These are phyloP conservation scores for Drosophila guanche DNA, from an alignment of 1,140 invertebrate genomes.

Conservation along the genomic window DNA sequence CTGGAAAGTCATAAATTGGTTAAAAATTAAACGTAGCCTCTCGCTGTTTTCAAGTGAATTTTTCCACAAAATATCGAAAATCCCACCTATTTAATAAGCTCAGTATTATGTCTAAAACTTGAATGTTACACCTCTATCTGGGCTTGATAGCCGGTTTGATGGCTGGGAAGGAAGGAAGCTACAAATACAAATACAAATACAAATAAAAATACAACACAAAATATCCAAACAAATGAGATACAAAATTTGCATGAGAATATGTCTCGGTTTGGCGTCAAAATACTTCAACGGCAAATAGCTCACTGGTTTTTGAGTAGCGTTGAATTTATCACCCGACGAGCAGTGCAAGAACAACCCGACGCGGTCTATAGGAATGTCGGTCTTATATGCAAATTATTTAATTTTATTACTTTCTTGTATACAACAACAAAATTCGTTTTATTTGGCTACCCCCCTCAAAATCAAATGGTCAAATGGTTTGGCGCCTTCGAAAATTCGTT, in stretches of 20 bases:
- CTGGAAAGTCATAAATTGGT: no score
- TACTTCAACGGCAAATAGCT: conserved; percentile 47
- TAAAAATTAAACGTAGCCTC: neutral
- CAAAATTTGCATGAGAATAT: conserved; percentile 63
- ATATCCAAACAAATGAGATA: conserved; percentile 44
- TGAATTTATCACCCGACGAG: conserved; percentile 36
- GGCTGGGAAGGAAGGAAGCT: neutral
- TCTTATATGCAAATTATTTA: conserved; percentile 34
- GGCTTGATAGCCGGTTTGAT: conserved; percentile 35
- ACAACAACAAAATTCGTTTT: conserved; percentile 24
- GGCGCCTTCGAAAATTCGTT: conserved; percentile 59
- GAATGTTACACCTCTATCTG: conserved; percentile 39
- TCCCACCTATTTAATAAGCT: conserved; percentile 20
- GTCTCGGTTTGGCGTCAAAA: conserved; percentile 50
- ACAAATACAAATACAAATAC: neutral
- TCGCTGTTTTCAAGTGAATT: conserved; percentile 11
- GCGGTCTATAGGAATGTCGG: conserved; percentile 24
- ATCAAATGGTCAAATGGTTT: conserved; percentile 25
- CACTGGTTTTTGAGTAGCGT: conserved; percentile 39
- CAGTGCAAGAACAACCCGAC: conserved; percentile 32
- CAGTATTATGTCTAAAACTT: conserved; percentile 23
- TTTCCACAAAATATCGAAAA: conserved; percentile 5
- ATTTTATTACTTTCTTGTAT: conserved; percentile 53
- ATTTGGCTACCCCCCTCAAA: conserved; percentile 18
- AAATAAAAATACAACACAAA: conserved; percentile 13